Evolutionary conservation across 2,888 invertebrate species (phyloP).

Genomic region (Lithodes maja): DNA sequence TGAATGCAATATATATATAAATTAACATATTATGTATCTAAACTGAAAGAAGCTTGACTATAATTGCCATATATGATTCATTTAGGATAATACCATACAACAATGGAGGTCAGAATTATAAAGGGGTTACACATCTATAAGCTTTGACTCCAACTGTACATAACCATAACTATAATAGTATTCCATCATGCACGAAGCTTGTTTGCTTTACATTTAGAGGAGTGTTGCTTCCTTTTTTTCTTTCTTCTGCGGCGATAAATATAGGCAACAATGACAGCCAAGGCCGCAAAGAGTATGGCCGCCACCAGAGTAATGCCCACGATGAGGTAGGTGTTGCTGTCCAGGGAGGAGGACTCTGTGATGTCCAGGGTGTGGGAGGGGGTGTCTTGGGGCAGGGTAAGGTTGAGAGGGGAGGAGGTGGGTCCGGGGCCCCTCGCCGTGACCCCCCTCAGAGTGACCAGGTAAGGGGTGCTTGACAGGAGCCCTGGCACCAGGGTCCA

Average conservation of each 20-base stretch:
- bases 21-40: too few relatives aligned
- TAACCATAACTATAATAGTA: too few relatives aligned
- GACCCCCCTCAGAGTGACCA: constrained; percentile 60
- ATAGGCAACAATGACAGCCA: constrained; percentile 67
- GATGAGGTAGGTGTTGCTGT: constrained; percentile 67
- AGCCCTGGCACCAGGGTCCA: constrained; percentile 54
- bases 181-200: too few relatives aligned
- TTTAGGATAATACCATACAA: too few relatives aligned
- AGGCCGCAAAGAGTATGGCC: constrained; percentile 72
- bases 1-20: too few relatives aligned
- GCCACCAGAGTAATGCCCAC: constrained; percentile 69
- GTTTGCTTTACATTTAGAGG: constrained; percentile 49
- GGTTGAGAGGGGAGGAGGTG: constrained; percentile 49
- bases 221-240: constrained; percentile 66
- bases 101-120: too few relatives aligned
- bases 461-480: constrained; percentile 48
- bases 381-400: constrained; percentile 40
- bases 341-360: constrained; percentile 55
- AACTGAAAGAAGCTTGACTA: too few relatives aligned
- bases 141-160: too few relatives aligned
- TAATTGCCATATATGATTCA: too few relatives aligned
- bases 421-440: constrained; percentile 64
- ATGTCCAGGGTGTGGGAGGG: constrained; percentile 42
- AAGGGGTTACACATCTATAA: too few relatives aligned
- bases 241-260: constrained; percentile 60